Evolutionary conservation across 2,113 vertebrate species (phyloP).

Genomic region (Sorex araneus): DNA sequence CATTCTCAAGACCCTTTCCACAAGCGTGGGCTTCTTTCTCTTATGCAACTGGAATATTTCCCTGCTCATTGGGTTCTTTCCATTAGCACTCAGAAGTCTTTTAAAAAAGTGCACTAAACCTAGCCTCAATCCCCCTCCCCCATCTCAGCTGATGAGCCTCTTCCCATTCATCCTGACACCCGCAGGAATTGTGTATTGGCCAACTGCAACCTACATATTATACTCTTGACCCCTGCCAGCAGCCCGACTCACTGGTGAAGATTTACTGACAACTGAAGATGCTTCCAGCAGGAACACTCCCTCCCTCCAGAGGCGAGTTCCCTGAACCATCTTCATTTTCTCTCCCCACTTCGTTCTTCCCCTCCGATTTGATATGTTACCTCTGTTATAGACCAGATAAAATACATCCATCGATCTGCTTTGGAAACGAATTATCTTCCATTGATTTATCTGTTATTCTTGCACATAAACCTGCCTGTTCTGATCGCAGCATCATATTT

Average conservation of each 20-base stretch:
- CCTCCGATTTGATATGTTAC: neutral
- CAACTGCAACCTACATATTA: neutral
- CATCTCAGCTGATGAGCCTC: too few species aligned
- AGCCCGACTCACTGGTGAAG: neutral
- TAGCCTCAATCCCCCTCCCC: neutral
- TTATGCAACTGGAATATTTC: neutral
- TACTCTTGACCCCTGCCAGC: neutral
- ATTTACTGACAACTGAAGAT: neutral
- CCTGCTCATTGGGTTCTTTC: neutral
- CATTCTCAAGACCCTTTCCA: neutral
- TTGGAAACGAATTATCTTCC: too few species aligned
- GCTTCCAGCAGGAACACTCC: neutral
- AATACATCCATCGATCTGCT: neutral
- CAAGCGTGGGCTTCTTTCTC: neutral
- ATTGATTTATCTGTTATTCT: too few species aligned
- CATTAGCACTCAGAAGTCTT: neutral
- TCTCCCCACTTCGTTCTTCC: constrained; percentile 18
- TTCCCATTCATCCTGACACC: neutral
- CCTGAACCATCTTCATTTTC: neutral
- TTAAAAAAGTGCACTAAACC: neutral
- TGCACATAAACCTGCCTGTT: neutral
- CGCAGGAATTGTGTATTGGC: neutral
- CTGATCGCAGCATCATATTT: neutral
- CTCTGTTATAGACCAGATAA: neutral
- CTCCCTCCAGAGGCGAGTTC: neutral